Evolutionary conservation across 2,888 invertebrate species (phyloP), one percentile per base, ranked within the genome.

Genomic region (Tethea ocularis): DNA sequence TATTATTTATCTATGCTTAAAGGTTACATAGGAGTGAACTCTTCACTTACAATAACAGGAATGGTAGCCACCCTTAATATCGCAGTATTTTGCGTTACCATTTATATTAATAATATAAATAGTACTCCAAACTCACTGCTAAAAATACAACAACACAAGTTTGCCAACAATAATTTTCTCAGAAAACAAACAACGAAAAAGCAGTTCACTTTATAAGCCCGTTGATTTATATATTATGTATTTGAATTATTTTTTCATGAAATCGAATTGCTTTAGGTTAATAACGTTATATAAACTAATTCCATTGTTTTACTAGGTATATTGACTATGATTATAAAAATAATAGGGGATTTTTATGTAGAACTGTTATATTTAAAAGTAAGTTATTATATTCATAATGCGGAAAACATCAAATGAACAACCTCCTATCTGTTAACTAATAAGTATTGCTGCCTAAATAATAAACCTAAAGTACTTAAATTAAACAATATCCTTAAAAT

Each of bases 401-500:
- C 7, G 7, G 8, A 10, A 20, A 46, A 46, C 46, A 46, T 20
- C n/a, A 46, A 46, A 46, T 10, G 3, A 17, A 20, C 7, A 46
- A 17, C n/a, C 4, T 41, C n/a, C 41, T 38, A 46, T 20, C 17
- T 17, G 46, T 46, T 10, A 46, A n/a, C 17, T 46, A 17, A 41
- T 24, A 59, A 56, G 55, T 33, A 57, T 33, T 56, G 56, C 22
- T 29, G 20, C 29, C 11, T 33, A 20, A 54, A 17, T 22, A 17
- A 52, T 57, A 51, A 66, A 61, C 56, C 56, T 59, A 65, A 64
- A 63, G 58, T 66, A 68, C 76, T 79, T 78, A 79, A 78, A 82
- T 69, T 76, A 74, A 80, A 80, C 60, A 65, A 72, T 74, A 68
- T 71, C 60, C 74, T 77, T 81, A 79, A 58, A 62, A 24, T 60